A percentile compares a stretch with the other conserved stretches of the same genome.
phyloP scores from a whole-genome alignment of 1,140 invertebrate species.

The Dinothrombium tinctorium region DNA sequence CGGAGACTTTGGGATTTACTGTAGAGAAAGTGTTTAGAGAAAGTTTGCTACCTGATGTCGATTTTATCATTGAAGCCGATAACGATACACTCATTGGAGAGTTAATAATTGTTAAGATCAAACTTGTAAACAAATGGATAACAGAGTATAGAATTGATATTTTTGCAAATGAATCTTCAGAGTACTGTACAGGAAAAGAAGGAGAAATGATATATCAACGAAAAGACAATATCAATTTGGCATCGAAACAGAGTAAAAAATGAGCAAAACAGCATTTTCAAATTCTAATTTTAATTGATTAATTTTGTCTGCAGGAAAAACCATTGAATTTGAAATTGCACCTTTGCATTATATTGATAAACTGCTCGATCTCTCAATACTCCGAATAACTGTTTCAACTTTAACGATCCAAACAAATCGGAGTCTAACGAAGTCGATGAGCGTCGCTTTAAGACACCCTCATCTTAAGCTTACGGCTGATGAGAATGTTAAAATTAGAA shows the following conservation, averaged over 20 bases:
- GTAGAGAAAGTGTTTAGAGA: conserved; percentile 15
- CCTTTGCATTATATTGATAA: conserved; percentile 53
- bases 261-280: too few species aligned
- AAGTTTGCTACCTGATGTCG: conserved; percentile 51
- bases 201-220: too few species aligned
- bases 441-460: too few species aligned
- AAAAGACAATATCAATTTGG: too few species aligned
- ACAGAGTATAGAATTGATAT: too few species aligned
- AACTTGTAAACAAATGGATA: too few species aligned
- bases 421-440: too few species aligned
- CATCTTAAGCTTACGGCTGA: background rate
- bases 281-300: too few species aligned
- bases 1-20: conserved; percentile 24
- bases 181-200: too few species aligned
- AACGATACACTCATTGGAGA: conserved; percentile 67
- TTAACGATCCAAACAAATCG: conserved; percentile 69
- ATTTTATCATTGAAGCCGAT: conserved; percentile 50
- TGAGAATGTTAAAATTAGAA: conserved; percentile 22
- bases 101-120: conserved; percentile 29
- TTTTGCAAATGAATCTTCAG: too few species aligned
- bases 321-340: conserved; percentile 40
- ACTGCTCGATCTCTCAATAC: conserved; percentile 50
- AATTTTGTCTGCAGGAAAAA: too few species aligned
- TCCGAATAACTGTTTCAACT: conserved; percentile 55
- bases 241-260: too few species aligned